phyloP scores from a whole-genome alignment of 1,140 invertebrate genomes.

The Gonatopus flavifemur region DNA sequence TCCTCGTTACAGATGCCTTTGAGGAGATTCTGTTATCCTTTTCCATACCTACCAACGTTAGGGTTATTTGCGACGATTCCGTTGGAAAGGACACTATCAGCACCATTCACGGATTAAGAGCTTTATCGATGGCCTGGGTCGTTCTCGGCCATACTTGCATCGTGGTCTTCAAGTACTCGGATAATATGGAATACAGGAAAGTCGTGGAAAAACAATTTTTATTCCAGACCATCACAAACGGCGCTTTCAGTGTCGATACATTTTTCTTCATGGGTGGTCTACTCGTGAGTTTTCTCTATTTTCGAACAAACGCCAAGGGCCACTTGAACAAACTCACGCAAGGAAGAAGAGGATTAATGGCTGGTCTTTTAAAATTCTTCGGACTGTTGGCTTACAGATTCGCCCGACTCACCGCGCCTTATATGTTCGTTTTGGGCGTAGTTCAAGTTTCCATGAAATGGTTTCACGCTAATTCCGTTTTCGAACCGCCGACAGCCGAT shows the following conservation, averaged over 20 bases:
- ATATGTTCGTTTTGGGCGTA: conserved; percentile 79
- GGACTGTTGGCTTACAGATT: conserved; percentile 81
- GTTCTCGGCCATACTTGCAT: conserved; percentile 89
- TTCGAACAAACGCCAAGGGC: conserved; percentile 77
- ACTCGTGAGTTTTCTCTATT: conserved; percentile 81
- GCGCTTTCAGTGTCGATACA: conserved; percentile 86
- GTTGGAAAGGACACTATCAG: conserved; percentile 81
- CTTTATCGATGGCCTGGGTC: conserved; percentile 90
- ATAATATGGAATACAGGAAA: conserved; percentile 78
- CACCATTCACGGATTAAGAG: conserved; percentile 78
- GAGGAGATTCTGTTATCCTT: conserved; percentile 77
- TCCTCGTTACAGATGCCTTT: conserved; percentile 62
- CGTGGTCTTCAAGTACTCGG: conserved; percentile 81
- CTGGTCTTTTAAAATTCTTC: conserved; percentile 73
- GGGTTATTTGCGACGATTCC: conserved; percentile 74
- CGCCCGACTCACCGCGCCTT: conserved; percentile 76
- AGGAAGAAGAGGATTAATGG: conserved; percentile 68
- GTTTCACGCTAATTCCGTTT: conserved; percentile 77
- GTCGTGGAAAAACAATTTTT: conserved; percentile 78
- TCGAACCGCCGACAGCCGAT: conserved; percentile 78
- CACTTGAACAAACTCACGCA: conserved; percentile 75
- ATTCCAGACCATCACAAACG: conserved; percentile 84
- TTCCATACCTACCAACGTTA: conserved; percentile 73
- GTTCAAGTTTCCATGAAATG: conserved; percentile 81
- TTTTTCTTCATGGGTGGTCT: conserved; percentile 88